These are phyloP conservation scores for Asteroscopus sphinx DNA, from an alignment of 2,888 invertebrate genomes.

Conservation along the genomic window DNA sequence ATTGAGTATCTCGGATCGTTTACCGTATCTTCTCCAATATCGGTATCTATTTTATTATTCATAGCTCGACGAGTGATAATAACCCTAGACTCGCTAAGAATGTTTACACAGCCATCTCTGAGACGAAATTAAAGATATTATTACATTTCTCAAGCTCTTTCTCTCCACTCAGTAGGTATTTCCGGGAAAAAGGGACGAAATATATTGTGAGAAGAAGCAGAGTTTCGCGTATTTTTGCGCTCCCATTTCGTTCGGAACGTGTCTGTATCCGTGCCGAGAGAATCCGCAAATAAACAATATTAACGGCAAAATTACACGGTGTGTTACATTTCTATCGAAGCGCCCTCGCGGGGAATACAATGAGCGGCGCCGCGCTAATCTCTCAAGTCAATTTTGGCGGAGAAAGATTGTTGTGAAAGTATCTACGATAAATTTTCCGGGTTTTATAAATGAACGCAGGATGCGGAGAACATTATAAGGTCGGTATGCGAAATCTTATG, in stretches of 20 bases:
- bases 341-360: conserved; percentile 26
- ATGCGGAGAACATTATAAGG: conserved; percentile 75
- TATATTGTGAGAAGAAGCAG: conserved; percentile 63
- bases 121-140: conserved; percentile 79
- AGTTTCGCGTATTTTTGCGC: conserved; percentile 58
- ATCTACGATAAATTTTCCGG: conserved; percentile 58
- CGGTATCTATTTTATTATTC: conserved; percentile 68
- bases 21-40: conserved; percentile 40
- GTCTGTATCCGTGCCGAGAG: conserved; percentile 52
- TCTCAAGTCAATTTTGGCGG: conserved; percentile 50
- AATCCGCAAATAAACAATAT: conserved; percentile 64
- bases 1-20: conserved; percentile 45
- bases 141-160: conserved; percentile 74
- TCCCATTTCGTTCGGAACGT: conserved; percentile 50
- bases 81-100: conserved; percentile 67
- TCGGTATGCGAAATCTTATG: conserved; percentile 78
- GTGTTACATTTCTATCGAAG: conserved; percentile 43
- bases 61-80: conserved; percentile 65
- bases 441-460: conserved; percentile 61
- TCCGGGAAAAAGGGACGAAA: conserved; percentile 61
- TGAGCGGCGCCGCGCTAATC: conserved; percentile 40
- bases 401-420: conserved; percentile 45
- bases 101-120: conserved; percentile 73
- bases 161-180: conserved; percentile 61
- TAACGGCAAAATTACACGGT: conserved; percentile 60